Conservation (phyloP, 37 sponge, comb jelly and placozoan species). For the Spongilla lacustris region DNA sequence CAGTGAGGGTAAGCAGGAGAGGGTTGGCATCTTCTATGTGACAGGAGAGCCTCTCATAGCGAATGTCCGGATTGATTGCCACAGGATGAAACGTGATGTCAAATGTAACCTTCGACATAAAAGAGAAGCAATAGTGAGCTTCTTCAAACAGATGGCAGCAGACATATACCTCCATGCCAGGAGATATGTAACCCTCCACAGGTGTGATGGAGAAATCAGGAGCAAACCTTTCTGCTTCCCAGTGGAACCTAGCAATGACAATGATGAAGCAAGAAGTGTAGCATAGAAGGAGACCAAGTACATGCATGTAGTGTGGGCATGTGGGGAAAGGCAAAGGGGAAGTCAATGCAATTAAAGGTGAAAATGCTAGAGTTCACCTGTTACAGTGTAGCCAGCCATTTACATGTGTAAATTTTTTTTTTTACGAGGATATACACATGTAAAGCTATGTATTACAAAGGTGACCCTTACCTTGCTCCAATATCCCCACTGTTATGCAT, state of each 20-base stretch:
- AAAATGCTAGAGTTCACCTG: too few species aligned
- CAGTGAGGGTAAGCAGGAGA: constrained; percentile 88
- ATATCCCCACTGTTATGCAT: constrained; percentile 96
- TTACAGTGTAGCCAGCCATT: too few species aligned
- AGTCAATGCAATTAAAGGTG: too few species aligned
- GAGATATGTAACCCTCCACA: constrained; percentile 87
- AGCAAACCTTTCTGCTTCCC: constrained; percentile 77
- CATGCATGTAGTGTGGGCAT: too few species aligned
- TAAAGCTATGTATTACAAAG: too few species aligned
- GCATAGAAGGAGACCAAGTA: background rate
- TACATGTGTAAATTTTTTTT: too few species aligned
- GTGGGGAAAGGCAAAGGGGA: background rate
- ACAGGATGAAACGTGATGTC: constrained; percentile 86
- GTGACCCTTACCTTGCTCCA: constrained; percentile 70
- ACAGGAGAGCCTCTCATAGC: constrained; percentile 75
- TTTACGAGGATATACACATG: too few species aligned
- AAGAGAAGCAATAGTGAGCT: background rate
- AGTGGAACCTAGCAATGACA: constrained; percentile 64
- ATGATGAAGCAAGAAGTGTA: background rate
- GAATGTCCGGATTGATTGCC: constrained; percentile 74
- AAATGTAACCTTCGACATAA: constrained; percentile 62
- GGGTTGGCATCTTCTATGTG: constrained; percentile 56
- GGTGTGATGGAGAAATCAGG: constrained; percentile 95
- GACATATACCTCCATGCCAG: constrained; percentile 95
- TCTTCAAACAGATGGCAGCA: background rate